Conservation (phyloP, 2,797 vertebrate species). For the Neosalanx taihuensis region DNA sequence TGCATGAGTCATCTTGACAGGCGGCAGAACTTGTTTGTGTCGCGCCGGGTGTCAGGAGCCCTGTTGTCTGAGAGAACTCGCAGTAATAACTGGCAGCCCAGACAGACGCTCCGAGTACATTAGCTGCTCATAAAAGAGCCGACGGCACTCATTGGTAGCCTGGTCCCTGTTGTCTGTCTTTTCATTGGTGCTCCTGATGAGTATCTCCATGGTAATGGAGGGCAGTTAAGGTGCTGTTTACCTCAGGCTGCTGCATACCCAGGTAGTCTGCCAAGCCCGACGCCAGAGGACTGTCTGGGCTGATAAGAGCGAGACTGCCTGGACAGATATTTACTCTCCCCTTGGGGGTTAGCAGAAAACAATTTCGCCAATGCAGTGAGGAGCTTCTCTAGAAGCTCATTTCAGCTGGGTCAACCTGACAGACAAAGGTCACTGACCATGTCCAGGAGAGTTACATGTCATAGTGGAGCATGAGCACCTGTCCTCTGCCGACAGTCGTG, state of each 20-base stretch:
- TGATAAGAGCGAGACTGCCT: slow-evolving; percentile 54
- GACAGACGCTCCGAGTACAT: slow-evolving; percentile 48
- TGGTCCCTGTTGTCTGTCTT: slow-evolving; percentile 34
- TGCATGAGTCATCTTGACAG: slow-evolving; percentile 1
- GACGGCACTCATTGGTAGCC: slow-evolving; percentile 41
- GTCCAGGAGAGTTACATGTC: background rate
- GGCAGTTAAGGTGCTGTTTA: slow-evolving; percentile 58
- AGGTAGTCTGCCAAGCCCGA: slow-evolving; percentile 50
- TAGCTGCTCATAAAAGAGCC: slow-evolving; percentile 51
- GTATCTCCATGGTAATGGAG: slow-evolving; percentile 40
- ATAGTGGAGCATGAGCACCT: background rate
- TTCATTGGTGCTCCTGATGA: slow-evolving; percentile 40
- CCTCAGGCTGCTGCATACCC: slow-evolving; percentile 21
- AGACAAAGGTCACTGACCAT: background rate
- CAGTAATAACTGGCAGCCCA: slow-evolving; percentile 33
- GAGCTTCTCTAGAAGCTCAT: background rate
- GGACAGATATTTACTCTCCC: slow-evolving; percentile 41
- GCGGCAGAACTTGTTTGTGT: background rate
- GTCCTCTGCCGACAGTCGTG: background rate
- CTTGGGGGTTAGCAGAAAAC: slow-evolving; percentile 20
- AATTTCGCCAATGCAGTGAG: background rate
- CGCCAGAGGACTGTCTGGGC: slow-evolving; percentile 53
- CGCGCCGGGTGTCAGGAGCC: slow-evolving; percentile 28
- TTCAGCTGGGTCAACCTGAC: background rate
- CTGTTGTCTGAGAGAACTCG: slow-evolving; percentile 14